These are phyloP conservation scores for Hedya salicella DNA, from an alignment of 2,888 invertebrate species.

Conservation along the genomic window DNA sequence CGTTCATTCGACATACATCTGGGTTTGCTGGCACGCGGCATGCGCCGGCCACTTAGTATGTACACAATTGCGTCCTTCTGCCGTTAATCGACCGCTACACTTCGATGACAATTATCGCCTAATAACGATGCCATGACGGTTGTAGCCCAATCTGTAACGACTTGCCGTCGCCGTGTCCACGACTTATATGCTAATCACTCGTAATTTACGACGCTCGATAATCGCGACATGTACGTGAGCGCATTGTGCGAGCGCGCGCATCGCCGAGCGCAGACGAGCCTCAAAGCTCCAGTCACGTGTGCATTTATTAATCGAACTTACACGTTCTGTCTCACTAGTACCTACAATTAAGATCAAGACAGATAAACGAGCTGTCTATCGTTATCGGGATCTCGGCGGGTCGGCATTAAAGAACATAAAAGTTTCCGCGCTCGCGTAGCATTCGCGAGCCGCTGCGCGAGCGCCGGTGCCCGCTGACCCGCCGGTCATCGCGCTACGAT, in stretches of 20 bases:
- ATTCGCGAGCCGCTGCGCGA: conserved; percentile 53
- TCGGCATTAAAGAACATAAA: conserved; percentile 54
- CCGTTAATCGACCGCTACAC: conserved; percentile 82
- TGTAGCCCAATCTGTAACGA: conserved; percentile 78
- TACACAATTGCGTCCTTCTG: conserved; percentile 60
- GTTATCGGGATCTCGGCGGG: conserved; percentile 54
- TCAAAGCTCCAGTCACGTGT: conserved; percentile 59
- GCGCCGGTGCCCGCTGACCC: conserved; percentile 63
- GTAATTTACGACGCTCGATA: conserved; percentile 82
- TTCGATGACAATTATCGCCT: conserved; percentile 79
- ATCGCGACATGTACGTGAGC: conserved; percentile 82
- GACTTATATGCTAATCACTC: conserved; percentile 79
- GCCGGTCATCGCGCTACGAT: conserved; percentile 66
- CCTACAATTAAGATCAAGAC: conserved; percentile 39
- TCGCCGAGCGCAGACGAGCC: conserved; percentile 51
- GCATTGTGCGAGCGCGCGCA: conserved; percentile 70
- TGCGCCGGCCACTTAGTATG: conserved; percentile 66
- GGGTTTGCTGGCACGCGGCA: conserved; percentile 54
- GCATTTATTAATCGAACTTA: conserved; percentile 66
- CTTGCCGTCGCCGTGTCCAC: conserved; percentile 70
- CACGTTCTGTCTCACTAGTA: conserved; percentile 50
- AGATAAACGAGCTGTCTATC: conserved; percentile 38
- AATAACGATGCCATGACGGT: conserved; percentile 74
- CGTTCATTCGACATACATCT: conserved; percentile 38
- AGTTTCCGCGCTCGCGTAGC: conserved; percentile 56